Percentiles rank a stretch among this genome's conserved stretches.
Conservation (phyloP, 2,797 vertebrate genomes). For the Euthynnus affinis region DNA sequence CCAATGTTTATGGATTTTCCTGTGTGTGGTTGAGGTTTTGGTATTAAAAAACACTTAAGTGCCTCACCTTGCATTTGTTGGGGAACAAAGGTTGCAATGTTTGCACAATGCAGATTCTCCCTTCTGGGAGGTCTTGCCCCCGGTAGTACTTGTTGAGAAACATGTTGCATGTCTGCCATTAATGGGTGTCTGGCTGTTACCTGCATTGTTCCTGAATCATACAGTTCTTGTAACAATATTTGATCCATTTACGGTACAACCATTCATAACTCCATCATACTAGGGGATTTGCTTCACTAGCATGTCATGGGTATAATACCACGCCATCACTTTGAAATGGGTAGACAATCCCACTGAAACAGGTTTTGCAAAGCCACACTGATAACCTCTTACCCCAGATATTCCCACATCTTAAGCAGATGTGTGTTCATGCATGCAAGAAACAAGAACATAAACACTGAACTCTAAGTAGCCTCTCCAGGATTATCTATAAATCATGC, state of each 20-base stretch:
- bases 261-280: slow-evolving; percentile 35
- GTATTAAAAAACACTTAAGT: slow-evolving; percentile 79
- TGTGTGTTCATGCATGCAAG: slow-evolving; percentile 45
- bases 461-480: slow-evolving; percentile 25
- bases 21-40: slow-evolving; percentile 82
- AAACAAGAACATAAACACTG: slow-evolving; percentile 23
- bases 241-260: slow-evolving; percentile 36
- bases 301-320: slow-evolving; percentile 38
- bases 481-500: slow-evolving; percentile 26
- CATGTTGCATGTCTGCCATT: slow-evolving; percentile 75
- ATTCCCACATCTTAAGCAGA: slow-evolving; percentile 42
- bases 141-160: slow-evolving; percentile 75
- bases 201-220: slow-evolving; percentile 59
- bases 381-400: slow-evolving; percentile 71
- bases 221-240: slow-evolving; percentile 47
- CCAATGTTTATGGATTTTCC: slow-evolving; percentile 89
- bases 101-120: slow-evolving; percentile 82
- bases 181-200: slow-evolving; percentile 72
- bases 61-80: slow-evolving; percentile 83
- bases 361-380: slow-evolving; percentile 61
- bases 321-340: slow-evolving; percentile 37
- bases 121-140: slow-evolving; percentile 88
- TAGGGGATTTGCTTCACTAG: slow-evolving; percentile 54
- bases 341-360: slow-evolving; percentile 49
- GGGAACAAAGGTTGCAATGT: slow-evolving; percentile 84